These are phyloP conservation scores for Abrostola triplasia DNA, from an alignment of 2,888 invertebrate genomes.

Conservation along the genomic window DNA sequence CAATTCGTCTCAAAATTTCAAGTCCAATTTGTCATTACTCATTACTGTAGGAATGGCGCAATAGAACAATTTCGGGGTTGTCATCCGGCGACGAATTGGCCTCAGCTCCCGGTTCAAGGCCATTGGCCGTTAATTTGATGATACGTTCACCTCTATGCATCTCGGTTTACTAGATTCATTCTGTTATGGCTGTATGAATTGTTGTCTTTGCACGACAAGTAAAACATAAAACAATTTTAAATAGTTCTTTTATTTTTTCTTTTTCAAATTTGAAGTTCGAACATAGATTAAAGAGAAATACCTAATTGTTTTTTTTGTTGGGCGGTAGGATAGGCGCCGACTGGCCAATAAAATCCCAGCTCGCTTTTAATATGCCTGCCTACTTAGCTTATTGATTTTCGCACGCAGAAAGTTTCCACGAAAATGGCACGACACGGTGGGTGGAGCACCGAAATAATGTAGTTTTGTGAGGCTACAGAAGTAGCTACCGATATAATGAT, in stretches of 20 bases:
- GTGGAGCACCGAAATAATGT: constrained; percentile 25
- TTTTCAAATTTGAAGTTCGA: too few relatives aligned
- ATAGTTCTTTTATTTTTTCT: neutral
- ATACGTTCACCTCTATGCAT: constrained; percentile 59
- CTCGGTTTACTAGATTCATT: constrained; percentile 38
- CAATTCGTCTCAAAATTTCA: constrained; percentile 37
- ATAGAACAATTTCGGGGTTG: constrained; percentile 62
- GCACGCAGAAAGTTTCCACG: constrained; percentile 33
- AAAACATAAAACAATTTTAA: neutral
- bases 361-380: constrained; percentile 16
- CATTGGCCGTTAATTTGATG: constrained; percentile 59
- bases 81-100: constrained; percentile 65
- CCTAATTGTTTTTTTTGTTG: neutral
- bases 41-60: constrained; percentile 47
- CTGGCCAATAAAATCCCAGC: constrained; percentile 23
- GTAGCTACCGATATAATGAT: neutral
- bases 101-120: constrained; percentile 65
- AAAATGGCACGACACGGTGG: constrained; percentile 21
- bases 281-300: too few relatives aligned
- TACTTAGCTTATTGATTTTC: constrained; percentile 42
- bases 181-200: constrained; percentile 24
- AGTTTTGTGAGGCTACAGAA: neutral
- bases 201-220: constrained; percentile 12
- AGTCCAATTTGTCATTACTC: constrained; percentile 48
- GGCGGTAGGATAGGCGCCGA: constrained; percentile 18